Conservation (phyloP, 2,797 vertebrate species). For the Hypotaenidia philippensis region DNA sequence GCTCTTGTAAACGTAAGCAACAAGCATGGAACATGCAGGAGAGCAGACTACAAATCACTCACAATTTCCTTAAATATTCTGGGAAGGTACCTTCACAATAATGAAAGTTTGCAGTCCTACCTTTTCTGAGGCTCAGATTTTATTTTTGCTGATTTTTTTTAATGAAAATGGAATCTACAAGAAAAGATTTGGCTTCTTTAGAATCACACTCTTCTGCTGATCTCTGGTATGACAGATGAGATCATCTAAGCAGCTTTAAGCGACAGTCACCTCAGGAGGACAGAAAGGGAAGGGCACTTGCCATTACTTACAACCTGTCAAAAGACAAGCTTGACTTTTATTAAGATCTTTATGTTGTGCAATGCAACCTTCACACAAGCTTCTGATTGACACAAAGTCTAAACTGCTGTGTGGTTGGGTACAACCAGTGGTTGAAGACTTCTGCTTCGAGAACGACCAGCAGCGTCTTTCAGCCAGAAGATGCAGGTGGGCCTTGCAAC, state of each 20-base stretch:
- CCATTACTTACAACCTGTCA: neutral
- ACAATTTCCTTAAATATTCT: neutral
- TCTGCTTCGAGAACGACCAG: neutral
- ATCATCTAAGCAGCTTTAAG: slow-evolving; percentile 27
- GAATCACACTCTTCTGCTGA: neutral
- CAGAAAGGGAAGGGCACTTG: neutral
- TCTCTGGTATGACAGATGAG: slow-evolving; percentile 1
- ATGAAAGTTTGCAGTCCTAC: neutral
- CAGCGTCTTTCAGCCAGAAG: neutral
- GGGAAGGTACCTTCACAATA: neutral
- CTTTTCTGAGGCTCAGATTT: neutral
- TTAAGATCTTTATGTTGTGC: neutral
- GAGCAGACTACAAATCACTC: neutral
- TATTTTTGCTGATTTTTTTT: slow-evolving; percentile 25
- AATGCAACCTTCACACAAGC: neutral
- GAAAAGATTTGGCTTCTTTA: neutral
- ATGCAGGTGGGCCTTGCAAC: neutral
- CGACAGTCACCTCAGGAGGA: neutral
- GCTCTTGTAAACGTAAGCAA: slow-evolving; percentile 12
- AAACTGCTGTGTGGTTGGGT: neutral
- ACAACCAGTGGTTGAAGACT: neutral
- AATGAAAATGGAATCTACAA: neutral
- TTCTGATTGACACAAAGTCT: neutral
- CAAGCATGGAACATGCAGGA: neutral
- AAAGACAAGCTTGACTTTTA: slow-evolving; percentile 11